These are phyloP conservation scores for Calyptommatus sinebrachiatus DNA, from an alignment of 2,113 vertebrate genomes.

Conservation along the genomic window DNA sequence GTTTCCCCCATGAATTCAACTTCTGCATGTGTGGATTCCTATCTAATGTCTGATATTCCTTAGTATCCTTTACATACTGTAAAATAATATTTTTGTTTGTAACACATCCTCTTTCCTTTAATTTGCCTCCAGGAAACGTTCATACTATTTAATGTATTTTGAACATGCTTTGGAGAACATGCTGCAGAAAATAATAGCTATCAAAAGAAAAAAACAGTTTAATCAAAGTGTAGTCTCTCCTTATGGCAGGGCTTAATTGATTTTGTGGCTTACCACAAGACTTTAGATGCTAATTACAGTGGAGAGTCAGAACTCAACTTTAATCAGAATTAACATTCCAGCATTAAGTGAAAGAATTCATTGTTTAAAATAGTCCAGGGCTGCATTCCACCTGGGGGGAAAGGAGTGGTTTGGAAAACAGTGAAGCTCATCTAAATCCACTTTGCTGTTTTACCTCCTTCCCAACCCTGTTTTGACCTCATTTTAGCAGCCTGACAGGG, in stretches of 20 bases:
- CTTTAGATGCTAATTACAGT: conserved; percentile 63
- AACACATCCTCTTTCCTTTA: neutral
- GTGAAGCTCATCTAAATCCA: too few species aligned
- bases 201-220: conserved; percentile 53
- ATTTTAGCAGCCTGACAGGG: too few species aligned
- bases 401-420: too few species aligned
- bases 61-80: neutral
- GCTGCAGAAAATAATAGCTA: conserved; percentile 21
- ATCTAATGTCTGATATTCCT: neutral
- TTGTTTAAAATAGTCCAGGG: conserved; percentile 44
- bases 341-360: conserved; percentile 40
- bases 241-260: conserved; percentile 51
- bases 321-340: conserved; percentile 55
- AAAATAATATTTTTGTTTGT: neutral
- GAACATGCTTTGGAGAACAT: neutral
- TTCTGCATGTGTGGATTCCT: neutral
- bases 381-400: too few species aligned
- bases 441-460: too few species aligned
- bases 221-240: conserved; percentile 54
- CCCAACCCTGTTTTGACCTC: too few species aligned
- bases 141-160: neutral
- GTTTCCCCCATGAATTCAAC: too few species aligned
- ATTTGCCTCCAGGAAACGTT: neutral
- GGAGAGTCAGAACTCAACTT: conserved; percentile 57
- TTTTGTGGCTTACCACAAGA: conserved; percentile 70